Conservation (phyloP, 2,113 vertebrate genomes). For the Entomyzon cyanotis region DNA sequence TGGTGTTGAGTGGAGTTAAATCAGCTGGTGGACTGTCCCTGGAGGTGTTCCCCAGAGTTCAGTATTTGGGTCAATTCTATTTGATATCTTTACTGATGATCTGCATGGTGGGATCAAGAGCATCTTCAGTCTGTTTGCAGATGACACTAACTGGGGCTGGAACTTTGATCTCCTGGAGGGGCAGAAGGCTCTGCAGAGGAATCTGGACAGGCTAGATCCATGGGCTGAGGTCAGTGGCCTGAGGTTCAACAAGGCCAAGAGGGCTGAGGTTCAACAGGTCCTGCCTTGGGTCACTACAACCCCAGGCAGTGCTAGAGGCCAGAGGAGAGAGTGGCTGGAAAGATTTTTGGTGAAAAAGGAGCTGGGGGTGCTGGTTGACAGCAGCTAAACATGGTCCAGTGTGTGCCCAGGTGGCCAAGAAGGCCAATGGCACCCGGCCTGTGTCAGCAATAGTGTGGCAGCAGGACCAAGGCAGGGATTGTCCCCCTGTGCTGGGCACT, state of each 20-base stretch:
- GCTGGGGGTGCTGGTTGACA: not conserved
- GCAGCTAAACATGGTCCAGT: not conserved
- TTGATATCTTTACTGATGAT: not conserved
- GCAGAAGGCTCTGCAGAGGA: too few species aligned
- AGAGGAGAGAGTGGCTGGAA: not conserved
- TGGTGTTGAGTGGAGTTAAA: not conserved
- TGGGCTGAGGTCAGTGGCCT: not conserved
- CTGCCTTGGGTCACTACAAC: not conserved
- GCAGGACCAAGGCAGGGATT: not conserved
- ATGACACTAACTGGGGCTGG: not conserved
- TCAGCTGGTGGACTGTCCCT: too few species aligned
- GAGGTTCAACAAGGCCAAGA: not conserved
- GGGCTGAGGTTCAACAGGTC: not conserved
- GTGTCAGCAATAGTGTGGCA: not conserved
- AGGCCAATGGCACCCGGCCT: not conserved
- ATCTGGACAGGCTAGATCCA: not conserved
- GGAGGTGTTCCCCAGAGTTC: not conserved
- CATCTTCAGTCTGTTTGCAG: not conserved
- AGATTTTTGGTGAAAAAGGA: not conserved
- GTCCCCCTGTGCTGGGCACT: not conserved
- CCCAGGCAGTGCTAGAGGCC: not conserved
- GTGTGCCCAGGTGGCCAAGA: not conserved
- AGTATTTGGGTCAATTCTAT: not conserved
- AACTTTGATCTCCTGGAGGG: not conserved
- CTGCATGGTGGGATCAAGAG: not conserved